phyloP scores from a whole-genome alignment of 2,797 vertebrate genomes.

The Coilia nasus region DNA sequence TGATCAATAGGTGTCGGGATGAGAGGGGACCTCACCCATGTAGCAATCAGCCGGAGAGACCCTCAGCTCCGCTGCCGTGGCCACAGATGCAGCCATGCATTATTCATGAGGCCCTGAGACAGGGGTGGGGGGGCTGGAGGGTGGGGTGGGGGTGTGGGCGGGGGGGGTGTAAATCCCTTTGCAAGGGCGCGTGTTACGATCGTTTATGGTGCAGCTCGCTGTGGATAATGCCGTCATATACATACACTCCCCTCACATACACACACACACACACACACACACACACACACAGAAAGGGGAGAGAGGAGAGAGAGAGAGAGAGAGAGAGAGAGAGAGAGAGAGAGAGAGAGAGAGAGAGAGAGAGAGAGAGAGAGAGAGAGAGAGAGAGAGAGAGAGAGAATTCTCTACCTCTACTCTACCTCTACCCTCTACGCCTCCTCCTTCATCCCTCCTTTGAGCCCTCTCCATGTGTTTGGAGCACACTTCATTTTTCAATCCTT shows the following conservation, averaged over 20 bases:
- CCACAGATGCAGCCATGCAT: slow-evolving; percentile 68
- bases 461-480: slow-evolving; percentile 11
- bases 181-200: slow-evolving; percentile 59
- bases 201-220: slow-evolving; percentile 64
- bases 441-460: slow-evolving; percentile 20
- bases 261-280: neutral
- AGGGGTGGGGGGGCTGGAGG: no score
- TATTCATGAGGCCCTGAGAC: slow-evolving; percentile 63
- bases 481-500: neutral
- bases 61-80: slow-evolving; percentile 2
- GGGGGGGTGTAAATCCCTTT: slow-evolving; percentile 59
- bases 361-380: no score
- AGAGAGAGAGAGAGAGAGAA: no score
- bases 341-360: no score
- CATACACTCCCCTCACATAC: slow-evolving; percentile 52
- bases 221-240: slow-evolving; percentile 36
- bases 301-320: neutral
- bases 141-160: no score
- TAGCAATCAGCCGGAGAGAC: slow-evolving; percentile 29
- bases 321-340: no score
- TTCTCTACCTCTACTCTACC: no score
- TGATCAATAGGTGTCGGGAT: slow-evolving; percentile 22
- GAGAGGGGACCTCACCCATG: slow-evolving; percentile 10
- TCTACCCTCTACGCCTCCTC: no score
- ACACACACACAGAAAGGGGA: slow-evolving; percentile 11